Conservation (phyloP, 2,797 vertebrate species). For the Craterocephalus amniculus region DNA sequence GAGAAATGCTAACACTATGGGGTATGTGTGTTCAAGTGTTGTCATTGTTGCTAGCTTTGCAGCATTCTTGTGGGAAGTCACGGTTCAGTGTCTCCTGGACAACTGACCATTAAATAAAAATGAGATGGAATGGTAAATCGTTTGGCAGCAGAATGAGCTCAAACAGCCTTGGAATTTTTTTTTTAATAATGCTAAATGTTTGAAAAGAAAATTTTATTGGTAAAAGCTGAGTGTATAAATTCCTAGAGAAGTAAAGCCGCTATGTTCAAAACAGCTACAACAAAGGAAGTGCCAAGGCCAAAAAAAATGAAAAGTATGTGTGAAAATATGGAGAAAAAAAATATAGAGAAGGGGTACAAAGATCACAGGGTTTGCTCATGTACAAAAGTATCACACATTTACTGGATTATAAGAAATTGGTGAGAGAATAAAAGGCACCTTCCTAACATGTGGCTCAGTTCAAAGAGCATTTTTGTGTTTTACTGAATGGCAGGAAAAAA, state of each 20-base stretch:
- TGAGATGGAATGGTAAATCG: slow-evolving; percentile 15
- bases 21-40: neutral
- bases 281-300: slow-evolving; percentile 2
- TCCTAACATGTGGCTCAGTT: neutral
- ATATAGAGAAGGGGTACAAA: neutral
- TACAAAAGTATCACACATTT: neutral
- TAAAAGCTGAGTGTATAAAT: slow-evolving; percentile 14
- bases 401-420: neutral
- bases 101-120: slow-evolving; percentile 20
- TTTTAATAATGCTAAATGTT: slow-evolving; percentile 14
- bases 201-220: slow-evolving; percentile 9
- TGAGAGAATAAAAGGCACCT: neutral
- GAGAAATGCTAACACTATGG: neutral
- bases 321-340: neutral
- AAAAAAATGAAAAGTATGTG: neutral
- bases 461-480: neutral
- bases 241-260: slow-evolving; percentile 9
- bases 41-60: neutral
- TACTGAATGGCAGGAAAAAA: neutral
- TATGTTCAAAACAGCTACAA: slow-evolving; percentile 1
- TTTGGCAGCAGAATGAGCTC: slow-evolving; percentile 13
- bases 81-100: slow-evolving; percentile 6
- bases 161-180: slow-evolving; percentile 26
- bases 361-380: neutral
- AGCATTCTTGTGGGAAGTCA: slow-evolving; percentile 15